Evolutionary conservation across 2,113 vertebrate genomes (phyloP).

Genomic region (Apeltes quadracus): DNA sequence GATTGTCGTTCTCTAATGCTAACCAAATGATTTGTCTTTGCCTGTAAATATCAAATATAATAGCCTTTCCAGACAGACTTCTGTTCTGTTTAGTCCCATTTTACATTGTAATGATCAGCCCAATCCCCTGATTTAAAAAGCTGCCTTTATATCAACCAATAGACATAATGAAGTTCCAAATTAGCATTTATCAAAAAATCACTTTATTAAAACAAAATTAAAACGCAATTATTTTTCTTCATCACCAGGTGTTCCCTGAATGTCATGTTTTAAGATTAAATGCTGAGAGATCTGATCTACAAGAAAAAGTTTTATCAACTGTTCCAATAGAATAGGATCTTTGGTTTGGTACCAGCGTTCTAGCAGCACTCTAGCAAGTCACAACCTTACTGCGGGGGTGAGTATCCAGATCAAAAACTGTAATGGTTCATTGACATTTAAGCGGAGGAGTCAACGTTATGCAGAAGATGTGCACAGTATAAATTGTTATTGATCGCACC

Average conservation of each 20-base stretch:
- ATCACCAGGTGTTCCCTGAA: background rate
- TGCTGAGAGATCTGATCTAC: background rate
- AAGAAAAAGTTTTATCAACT: background rate
- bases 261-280: background rate
- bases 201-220: slow-evolving; percentile 18
- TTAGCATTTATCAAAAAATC: slow-evolving; percentile 28
- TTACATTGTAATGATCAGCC: slow-evolving; percentile 21
- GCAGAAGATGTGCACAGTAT: background rate
- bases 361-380: background rate
- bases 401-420: background rate
- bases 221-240: slow-evolving; percentile 10
- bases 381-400: background rate
- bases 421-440: background rate
- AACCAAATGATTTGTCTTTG: background rate
- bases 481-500: slow-evolving; percentile 3
- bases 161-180: slow-evolving; percentile 16
- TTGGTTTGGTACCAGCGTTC: background rate
- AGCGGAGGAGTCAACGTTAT: background rate
- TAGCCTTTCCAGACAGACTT: slow-evolving; percentile 18
- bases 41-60: slow-evolving; percentile 51
- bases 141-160: background rate
- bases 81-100: too few species aligned
- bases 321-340: background rate
- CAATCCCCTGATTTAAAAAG: slow-evolving; percentile 31
- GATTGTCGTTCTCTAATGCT: slow-evolving; percentile 5